Evolutionary conservation across 23 tunicate genomes (phyloP), one percentile per base, ranked within the genome.

Genomic region (Halocynthia roretzi): DNA sequence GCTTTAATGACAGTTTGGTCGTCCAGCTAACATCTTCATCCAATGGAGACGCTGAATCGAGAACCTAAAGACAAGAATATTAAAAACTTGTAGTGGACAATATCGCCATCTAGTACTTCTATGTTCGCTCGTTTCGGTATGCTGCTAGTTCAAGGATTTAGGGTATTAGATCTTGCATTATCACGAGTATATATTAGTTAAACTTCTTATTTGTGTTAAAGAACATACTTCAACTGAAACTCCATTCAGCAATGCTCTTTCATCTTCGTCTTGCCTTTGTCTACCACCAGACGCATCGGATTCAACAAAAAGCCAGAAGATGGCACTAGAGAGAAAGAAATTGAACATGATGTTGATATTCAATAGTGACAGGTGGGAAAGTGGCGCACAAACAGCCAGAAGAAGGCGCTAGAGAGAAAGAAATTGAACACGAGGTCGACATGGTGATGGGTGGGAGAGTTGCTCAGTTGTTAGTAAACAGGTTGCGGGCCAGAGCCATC

Each of bases 231-330:
- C 44, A 4, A 31, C 44, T 31, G 44, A 31, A 31, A 31, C 44
- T 19, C 62, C 67, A 53, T 74, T 55, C 5, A 74, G 22, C 5
- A 74, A 18, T 10, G 22, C 31, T 8, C 56, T 54, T 54, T 74
- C 78, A 74, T 74, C 78, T 54, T 74, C 64, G 20, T 10, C n/a
- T 7, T 54, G 10, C 8, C 31, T 14, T 5, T 10, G 14, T 19
- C 17, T 10, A 8, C 60, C 10, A 53, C 10, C 19, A 19, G 78
- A 74, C 0, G 71, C 62, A 50, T 87, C 86, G 7, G 98, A 86
- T 58, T 92, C 80, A 65, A 92, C 98, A 76, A 92, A 79, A 76
- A 92, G 53, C 98, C 98, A 92, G 61, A 70, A 82, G 6, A 85
- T 74, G 7, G 92, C 87, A 64, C 98, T 91, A 23, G 75, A 65